Base-by-base conservation (phyloP, 2,113 vertebrate species). In the Podarcis raffonei region DNA sequence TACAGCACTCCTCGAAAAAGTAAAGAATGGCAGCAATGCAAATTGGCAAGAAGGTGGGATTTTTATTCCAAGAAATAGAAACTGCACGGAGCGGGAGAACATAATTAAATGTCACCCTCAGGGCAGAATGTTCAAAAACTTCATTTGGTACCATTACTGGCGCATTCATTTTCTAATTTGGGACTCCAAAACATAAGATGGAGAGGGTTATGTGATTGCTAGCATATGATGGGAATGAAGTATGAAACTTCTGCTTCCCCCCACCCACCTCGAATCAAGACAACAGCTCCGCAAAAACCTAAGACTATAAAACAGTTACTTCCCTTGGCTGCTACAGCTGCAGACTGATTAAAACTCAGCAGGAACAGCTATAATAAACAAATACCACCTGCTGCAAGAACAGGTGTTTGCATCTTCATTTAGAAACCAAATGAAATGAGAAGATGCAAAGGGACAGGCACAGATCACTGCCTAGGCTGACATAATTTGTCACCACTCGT, bases 391-490 rank as follows among this genome's bases (percentile, higher is more conserved):
- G 96, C 96, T 94, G 95, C 93, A 96, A 91, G 93, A 96, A 95
- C 97, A 97, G 97, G 97, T 97, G 97, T 95, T 94, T 92, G 89
- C 94, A 91, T 95, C 94, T 95, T 96, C 96, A 95, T 96, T 97
- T 96, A 96, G 96, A 95, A 96, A 93, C 81, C 5, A 83, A 92
- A 95, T 89, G 90, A 94, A 96, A 96, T 90, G 91, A 96, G 92
- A 94, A 87, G 94, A 93, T 93, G 89, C 92, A 90, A 86, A 95
- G 85, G 92, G 94, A 89, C 89, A 94, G 92, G 89, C 92, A 86
- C 83, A 92, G 88, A 95, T 92, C 90, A 87, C 88, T 92, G 88
- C 88, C 85, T 93, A 86, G 90, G 92, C 94, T 95, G 93, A 91
- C 78, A 87, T 93, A 92, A 95, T 94, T 94, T 95, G 93, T 93